Evolutionary conservation across 2,113 vertebrate species (phyloP), one percentile per base, ranked within the genome.

Genomic region (Prolemur simus): DNA sequence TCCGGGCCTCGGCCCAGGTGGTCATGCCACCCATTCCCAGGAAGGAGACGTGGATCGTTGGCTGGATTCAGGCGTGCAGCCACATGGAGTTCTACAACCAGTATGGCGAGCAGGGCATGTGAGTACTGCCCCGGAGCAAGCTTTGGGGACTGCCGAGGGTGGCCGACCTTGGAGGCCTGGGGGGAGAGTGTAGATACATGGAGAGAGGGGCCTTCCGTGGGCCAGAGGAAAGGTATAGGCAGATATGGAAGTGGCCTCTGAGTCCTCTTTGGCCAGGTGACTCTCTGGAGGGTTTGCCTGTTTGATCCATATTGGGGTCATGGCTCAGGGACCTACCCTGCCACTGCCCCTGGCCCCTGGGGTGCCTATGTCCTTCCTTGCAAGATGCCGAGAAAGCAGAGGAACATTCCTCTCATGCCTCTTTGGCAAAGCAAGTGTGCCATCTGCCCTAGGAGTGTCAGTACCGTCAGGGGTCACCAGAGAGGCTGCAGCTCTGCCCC

Each of bases 41-140:
- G 76, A 99, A 99, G 93, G 99, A 99, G 98, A 99, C 99, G 25
- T 99, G 99, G 99, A 99, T 99, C 10, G 99, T 99, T 63, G 99
- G 99, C 91, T 99, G 99, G 99, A 99, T 99, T 73, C 99, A 99
- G 98, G 99, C 99, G 0, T 99, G 99, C 97, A 99, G 99, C 98
- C 99, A 99, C 98, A 99, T 99, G 99, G 99, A 99, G 98, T 99
- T 99, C 97, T 99, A 99, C 99, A 99, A 99, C 96, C 99, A 99
- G 74, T 99, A 99, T 1, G 99, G 99, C 82, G 99, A 99, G 23
- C 99, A 99, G 98, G 99, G 99, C 97, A 99, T 99, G 99, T 99
- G 97, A 99, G 99, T 99, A 98, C 49, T 6, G 32, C 52, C 21
- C 8, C 0, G 15, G n/a, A 18, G 37, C 45, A 11, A 37, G 54